Evolutionary conservation across 2,888 invertebrate genomes (phyloP).

Genomic region (Hermaeophaga mercurialis): DNA sequence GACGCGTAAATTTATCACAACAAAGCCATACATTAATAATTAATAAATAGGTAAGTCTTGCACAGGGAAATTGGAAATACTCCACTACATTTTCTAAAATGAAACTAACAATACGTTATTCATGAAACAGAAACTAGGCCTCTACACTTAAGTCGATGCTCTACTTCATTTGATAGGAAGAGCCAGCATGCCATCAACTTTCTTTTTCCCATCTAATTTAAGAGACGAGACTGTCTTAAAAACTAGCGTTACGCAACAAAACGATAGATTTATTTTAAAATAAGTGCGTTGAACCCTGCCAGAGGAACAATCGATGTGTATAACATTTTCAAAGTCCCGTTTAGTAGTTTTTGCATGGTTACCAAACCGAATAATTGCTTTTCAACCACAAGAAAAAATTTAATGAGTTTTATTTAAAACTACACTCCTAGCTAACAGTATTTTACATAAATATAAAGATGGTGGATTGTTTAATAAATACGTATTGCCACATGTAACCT

Average conservation of each 20-base stretch:
- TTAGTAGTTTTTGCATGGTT: slow-evolving; percentile 6
- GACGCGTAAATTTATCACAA: too few relatives aligned
- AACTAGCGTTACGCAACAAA: not conserved
- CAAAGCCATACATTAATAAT: too few relatives aligned
- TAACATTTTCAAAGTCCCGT: slow-evolving; percentile 4
- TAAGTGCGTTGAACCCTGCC: slow-evolving; percentile 12
- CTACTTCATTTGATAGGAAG: not conserved
- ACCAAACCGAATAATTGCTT: slow-evolving; percentile 1
- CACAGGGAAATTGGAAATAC: too few relatives aligned
- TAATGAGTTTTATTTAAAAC: not conserved
- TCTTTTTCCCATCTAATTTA: not conserved
- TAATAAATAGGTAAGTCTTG: too few relatives aligned
- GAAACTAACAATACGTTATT: too few relatives aligned
- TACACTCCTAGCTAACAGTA: too few relatives aligned
- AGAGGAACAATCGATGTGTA: slow-evolving; percentile 8
- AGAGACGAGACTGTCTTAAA: not conserved
- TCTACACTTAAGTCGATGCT: not conserved
- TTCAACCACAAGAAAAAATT: not conserved
- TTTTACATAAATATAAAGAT: too few relatives aligned
- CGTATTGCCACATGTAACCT: too few relatives aligned
- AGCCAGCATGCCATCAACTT: not conserved
- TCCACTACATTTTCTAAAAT: too few relatives aligned
- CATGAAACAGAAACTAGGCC: too few relatives aligned
- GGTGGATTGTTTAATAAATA: too few relatives aligned
- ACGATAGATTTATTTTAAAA: not conserved